Base-by-base conservation (phyloP, 2,113 vertebrate genomes). In the Physeter macrocephalus region DNA sequence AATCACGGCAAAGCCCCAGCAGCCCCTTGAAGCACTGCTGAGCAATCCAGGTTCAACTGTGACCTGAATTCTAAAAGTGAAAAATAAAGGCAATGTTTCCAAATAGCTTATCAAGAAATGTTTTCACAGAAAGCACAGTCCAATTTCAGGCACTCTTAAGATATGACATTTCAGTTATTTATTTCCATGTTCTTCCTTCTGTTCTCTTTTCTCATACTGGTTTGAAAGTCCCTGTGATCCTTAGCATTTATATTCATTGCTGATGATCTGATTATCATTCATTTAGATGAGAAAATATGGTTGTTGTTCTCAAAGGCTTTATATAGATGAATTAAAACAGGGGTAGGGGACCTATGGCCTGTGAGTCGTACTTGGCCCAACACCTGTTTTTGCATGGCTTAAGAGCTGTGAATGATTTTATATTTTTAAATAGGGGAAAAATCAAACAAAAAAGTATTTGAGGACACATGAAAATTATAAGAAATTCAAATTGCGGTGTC, bases 11-110 rank as follows among this genome's bases (percentile, higher is more conserved):
- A 90, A 84, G 64, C 25, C 61, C 46, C 74, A 25, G 74, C 46
- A 96, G 62, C 74, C 88, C 95, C 80, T 84, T 80, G 90, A 97
- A 96, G 64, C 84, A 62, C 43, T 88, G 88, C 93, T 72, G 90
- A 96, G 95, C 52, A 93, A 88, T 94, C 29, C 59, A 54, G 8
- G 69, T 59, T 95, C 96, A 93, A 94, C 75, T 85, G 84, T 94
- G 97, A 95, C 81, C 69, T 0, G 41, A 95, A 97, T 90, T 95
- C 59, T 82, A 93, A 85, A 88, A 61, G 59, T 59, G 31, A 88
- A 94, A 96, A 83, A 78, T 74, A 71, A 93, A 96, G 31, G 10
- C 31, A 49, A 54, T 59, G 18, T 69, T 97, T 88, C 80, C 64
- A 88, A 95, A 96, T 90, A 95, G 20, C 43, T 88, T 94, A 67